A percentile compares a stretch with the other conserved stretches of the same genome.
Evolutionary conservation across 2,888 invertebrate genomes (phyloP).

Genomic region (Argyresthia albistria): DNA sequence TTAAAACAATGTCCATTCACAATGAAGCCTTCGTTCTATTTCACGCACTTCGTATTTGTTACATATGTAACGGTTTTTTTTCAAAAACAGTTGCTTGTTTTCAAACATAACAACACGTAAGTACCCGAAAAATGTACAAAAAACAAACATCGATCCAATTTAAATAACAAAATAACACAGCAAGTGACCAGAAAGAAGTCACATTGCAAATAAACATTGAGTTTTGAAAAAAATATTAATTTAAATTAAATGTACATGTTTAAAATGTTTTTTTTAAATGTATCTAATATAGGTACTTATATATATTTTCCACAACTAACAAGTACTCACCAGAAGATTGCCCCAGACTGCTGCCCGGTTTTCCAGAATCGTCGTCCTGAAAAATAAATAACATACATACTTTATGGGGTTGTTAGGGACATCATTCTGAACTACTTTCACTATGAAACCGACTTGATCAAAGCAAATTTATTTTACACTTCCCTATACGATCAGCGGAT

Average conservation of each 20-base stretch:
- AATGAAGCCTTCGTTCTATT: conserved; percentile 50
- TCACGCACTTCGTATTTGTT: background rate
- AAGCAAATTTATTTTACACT: no score
- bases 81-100: no score
- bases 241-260: no score
- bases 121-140: conserved; percentile 3
- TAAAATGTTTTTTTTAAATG: background rate
- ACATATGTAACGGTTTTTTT: no score
- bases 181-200: conserved; percentile 57
- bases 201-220: conserved; percentile 68
- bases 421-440: no score
- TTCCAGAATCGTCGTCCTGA: conserved; percentile 62
- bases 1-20: conserved; percentile 61
- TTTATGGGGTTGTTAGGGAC: no score
- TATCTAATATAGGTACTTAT: no score
- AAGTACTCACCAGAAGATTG: conserved; percentile 56
- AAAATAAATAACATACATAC: conserved; percentile 13
- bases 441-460: no score
- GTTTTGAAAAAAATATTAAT: conserved; percentile 17
- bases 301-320: background rate
- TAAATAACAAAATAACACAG: conserved; percentile 16
- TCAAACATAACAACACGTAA: no score
- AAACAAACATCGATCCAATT: conserved; percentile 15
- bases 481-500: no score
- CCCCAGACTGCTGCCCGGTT: conserved; percentile 54